A percentile compares a stretch with the other conserved stretches of the same genome.
Conservation (phyloP, 1,140 invertebrate genomes). For the Danaus melanippus region DNA sequence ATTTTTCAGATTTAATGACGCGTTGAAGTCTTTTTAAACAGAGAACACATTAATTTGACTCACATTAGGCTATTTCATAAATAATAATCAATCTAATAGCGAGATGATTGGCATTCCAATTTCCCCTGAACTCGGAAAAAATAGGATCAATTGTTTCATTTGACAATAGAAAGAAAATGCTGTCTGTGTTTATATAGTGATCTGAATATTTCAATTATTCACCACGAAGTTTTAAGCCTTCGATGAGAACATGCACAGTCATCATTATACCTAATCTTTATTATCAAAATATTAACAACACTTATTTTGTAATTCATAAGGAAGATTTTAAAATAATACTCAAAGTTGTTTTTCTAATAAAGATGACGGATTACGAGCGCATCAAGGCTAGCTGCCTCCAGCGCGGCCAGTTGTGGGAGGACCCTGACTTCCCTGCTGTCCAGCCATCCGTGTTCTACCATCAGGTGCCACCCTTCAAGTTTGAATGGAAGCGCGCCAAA, state of each 20-base stretch:
- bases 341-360: slow-evolving; percentile 17
- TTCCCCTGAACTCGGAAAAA: slow-evolving; percentile 25
- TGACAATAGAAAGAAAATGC: slow-evolving; percentile 25
- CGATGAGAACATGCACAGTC: too few relatives aligned
- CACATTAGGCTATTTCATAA: too few relatives aligned
- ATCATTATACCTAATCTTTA: background rate
- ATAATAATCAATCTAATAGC: too few relatives aligned
- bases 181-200: slow-evolving; percentile 6
- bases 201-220: too few relatives aligned
- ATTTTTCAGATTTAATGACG: background rate
- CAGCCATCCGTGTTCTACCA: slow-evolving; percentile 94
- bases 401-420: slow-evolving; percentile 89
- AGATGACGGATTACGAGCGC: slow-evolving; percentile 79
- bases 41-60: too few relatives aligned
- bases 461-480: slow-evolving; percentile 92
- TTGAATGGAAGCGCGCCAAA: slow-evolving; percentile 93
- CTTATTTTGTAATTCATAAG: background rate
- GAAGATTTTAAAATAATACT: too few relatives aligned
- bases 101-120: slow-evolving; percentile 13
- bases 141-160: slow-evolving; percentile 28
- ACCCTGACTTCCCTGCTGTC: slow-evolving; percentile 90
- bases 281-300: background rate
- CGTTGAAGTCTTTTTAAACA: slow-evolving; percentile 10
- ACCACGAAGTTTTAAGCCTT: too few relatives aligned
- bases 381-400: slow-evolving; percentile 85